Evolutionary conservation across 2,113 vertebrate genomes (phyloP).

Genomic region (Dinomys branickii): DNA sequence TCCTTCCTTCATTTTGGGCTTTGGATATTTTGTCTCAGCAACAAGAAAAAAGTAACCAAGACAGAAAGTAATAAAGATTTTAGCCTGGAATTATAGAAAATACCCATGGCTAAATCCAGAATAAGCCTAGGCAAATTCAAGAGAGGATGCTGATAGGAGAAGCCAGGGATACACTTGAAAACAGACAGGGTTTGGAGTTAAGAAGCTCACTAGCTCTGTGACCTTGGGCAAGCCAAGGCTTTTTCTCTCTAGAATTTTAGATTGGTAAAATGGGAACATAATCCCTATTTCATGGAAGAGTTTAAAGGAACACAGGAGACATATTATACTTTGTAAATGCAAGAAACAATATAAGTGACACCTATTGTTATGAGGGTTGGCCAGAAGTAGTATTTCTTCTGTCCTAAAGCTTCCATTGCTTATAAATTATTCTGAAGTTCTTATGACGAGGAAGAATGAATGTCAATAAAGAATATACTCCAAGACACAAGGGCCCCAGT

Average conservation of each 20-base stretch:
- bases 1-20: too few relatives aligned
- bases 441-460: not conserved
- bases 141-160: not conserved
- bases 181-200: not conserved
- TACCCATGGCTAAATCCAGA: conserved; percentile 2
- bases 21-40: too few relatives aligned
- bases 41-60: too few relatives aligned
- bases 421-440: not conserved
- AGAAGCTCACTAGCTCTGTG: not conserved
- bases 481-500: not conserved
- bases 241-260: conserved; percentile 4
- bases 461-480: not conserved
- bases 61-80: conserved; percentile 71
- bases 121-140: conserved; percentile 23
- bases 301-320: conserved; percentile 41
- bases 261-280: not conserved
- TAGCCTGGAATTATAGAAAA: conserved; percentile 37
- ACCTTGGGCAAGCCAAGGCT: not conserved
- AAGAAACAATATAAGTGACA: conserved; percentile 1
- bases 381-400: not conserved
- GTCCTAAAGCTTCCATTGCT: not conserved
- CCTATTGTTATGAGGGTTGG: not conserved
- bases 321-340: not conserved
- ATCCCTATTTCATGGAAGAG: not conserved
- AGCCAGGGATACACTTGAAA: not conserved